Conservation (phyloP, 2,888 invertebrate species). For the Thereva unica region DNA sequence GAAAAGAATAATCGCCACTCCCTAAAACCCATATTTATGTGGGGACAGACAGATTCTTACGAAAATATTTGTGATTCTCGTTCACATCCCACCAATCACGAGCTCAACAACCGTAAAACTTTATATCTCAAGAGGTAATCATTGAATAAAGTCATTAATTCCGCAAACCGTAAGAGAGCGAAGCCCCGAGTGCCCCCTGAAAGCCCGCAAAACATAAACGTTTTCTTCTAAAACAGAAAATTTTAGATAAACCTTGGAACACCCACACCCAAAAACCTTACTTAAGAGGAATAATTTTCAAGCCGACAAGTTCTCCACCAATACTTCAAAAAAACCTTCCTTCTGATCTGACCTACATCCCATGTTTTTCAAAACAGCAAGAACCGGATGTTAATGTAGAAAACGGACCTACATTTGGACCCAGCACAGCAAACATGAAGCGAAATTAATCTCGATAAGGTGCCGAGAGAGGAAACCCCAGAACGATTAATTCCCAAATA, state of each 20-base stretch:
- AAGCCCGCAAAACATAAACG: too few relatives aligned
- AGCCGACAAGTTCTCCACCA: too few relatives aligned
- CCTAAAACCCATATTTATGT: too few relatives aligned
- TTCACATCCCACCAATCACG: conserved; percentile 26
- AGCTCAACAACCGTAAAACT: conserved; percentile 30
- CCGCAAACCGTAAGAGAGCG: not conserved
- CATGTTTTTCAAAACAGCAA: conserved; percentile 1
- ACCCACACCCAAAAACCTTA: too few relatives aligned
- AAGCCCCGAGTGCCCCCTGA: too few relatives aligned
- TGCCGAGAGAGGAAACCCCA: conserved; percentile 5
- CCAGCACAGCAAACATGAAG: conserved; percentile 15
- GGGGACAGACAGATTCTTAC: too few relatives aligned
- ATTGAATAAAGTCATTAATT: conserved; percentile 33
- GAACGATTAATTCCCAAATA: conserved; percentile 24
- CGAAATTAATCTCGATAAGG: conserved; percentile 32
- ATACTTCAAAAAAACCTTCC: not conserved
- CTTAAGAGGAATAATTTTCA: too few relatives aligned
- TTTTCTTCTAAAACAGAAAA: too few relatives aligned
- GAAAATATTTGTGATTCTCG: not conserved
- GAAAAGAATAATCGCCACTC: too few relatives aligned
- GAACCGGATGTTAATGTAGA: conserved; percentile 27
- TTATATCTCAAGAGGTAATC: conserved; percentile 22
- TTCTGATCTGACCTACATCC: conserved; percentile 18
- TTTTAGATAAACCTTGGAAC: too few relatives aligned
- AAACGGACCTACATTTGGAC: conserved; percentile 27